Conservation (phyloP, 2,113 vertebrate genomes). For the Bos javanicus region DNA sequence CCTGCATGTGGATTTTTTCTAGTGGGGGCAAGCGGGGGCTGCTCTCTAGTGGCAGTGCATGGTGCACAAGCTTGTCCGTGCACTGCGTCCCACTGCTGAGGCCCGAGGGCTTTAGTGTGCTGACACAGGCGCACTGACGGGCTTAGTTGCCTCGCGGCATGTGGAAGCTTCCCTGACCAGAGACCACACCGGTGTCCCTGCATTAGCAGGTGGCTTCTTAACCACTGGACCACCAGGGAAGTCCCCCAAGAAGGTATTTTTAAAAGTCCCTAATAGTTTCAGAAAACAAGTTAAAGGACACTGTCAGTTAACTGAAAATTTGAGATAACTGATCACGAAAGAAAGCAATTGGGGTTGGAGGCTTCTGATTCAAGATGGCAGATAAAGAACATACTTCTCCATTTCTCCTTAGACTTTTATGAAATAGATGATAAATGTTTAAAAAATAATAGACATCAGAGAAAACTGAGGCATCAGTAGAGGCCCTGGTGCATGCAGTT, state of each 20-base stretch:
- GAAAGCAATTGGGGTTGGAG: neutral
- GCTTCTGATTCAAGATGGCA: neutral
- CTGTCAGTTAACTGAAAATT: neutral
- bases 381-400: neutral
- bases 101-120: neutral
- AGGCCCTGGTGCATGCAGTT: neutral
- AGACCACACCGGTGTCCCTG: neutral
- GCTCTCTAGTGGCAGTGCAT: neutral
- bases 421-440: neutral
- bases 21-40: neutral
- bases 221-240: neutral
- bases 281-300: neutral
- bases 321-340: neutral
- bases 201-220: neutral
- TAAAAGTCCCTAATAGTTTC: neutral
- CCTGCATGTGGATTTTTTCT: neutral
- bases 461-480: neutral
- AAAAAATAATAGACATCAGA: neutral
- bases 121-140: fast-evolving
- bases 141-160: neutral
- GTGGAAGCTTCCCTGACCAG: neutral
- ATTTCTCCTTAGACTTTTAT: neutral
- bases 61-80: neutral
- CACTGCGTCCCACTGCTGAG: neutral
- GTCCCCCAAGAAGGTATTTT: neutral